Evolutionary conservation across 2,888 invertebrate species (phyloP).

Genomic region (Xylota sylvarum): DNA sequence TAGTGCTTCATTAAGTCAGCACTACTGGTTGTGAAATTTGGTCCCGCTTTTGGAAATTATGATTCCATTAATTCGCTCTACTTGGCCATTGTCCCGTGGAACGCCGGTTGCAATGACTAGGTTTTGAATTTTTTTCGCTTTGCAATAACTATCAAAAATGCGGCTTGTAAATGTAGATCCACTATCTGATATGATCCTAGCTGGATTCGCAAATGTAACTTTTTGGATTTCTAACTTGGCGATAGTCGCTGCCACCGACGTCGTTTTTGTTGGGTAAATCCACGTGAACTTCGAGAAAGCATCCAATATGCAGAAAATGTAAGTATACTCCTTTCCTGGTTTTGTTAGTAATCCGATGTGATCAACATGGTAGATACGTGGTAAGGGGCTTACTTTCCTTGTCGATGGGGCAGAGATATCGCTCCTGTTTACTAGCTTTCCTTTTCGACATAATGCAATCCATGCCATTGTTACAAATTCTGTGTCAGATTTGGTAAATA

Average conservation of each 20-base stretch:
- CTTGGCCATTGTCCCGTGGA: not conserved
- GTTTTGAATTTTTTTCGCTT: not conserved
- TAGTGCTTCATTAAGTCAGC: no score
- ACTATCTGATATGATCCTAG: no score
- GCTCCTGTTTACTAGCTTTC: constrained; percentile 13
- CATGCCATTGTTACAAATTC: constrained; percentile 6
- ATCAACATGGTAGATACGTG: no score
- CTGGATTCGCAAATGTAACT: no score
- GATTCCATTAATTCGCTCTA: constrained; percentile 18
- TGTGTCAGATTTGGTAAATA: not conserved
- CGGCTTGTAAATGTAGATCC: constrained; percentile 24
- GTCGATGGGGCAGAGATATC: not conserved
- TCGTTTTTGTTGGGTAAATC: no score
- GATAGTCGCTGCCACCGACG: not conserved
- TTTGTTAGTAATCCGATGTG: no score
- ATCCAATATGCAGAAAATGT: no score
- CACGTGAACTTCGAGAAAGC: no score
- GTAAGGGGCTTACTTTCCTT: constrained; percentile 12
- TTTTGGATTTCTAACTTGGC: constrained; percentile 9
- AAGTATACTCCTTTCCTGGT: no score
- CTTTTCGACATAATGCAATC: not conserved
- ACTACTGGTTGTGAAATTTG: no score
- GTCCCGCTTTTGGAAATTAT: not conserved
- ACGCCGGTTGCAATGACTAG: not conserved
- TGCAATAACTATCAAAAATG: constrained; percentile 15